Percentiles rank a stretch among this genome's conserved stretches.
These are phyloP conservation scores for Scyliorhinus canicula DNA, from an alignment of 2,797 vertebrate genomes.

Conservation along the genomic window DNA sequence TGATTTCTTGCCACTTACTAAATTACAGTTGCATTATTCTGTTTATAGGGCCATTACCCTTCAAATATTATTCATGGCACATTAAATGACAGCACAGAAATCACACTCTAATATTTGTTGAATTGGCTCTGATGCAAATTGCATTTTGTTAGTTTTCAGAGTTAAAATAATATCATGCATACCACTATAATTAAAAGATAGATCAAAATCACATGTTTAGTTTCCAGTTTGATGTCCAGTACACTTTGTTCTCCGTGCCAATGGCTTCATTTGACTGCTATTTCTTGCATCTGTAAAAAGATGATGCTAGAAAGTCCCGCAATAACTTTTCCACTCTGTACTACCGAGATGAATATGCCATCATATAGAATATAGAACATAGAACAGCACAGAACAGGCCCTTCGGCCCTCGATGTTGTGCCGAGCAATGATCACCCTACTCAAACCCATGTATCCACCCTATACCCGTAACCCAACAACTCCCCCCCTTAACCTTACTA, in stretches of 20 bases:
- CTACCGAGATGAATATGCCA: background rate
- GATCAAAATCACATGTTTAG: background rate
- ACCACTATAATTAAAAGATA: background rate
- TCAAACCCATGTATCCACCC: too few relatives aligned
- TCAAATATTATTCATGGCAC: constrained; percentile 31
- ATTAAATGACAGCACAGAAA: background rate
- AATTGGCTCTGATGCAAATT: background rate
- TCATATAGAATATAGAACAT: too few relatives aligned
- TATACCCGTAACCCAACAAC: too few relatives aligned
- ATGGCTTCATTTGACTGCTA: background rate
- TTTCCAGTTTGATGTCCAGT: background rate
- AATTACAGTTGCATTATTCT: constrained; percentile 18
- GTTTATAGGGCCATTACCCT: constrained; percentile 26
- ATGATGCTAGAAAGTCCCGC: background rate
- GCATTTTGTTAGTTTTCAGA: constrained; percentile 12
- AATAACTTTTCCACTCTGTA: background rate
- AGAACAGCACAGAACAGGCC: too few relatives aligned
- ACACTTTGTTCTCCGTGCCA: background rate
- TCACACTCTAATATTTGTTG: background rate
- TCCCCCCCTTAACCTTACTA: too few relatives aligned
- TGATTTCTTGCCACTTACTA: constrained; percentile 31
- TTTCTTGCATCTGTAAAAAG: background rate
- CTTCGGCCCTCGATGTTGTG: too few relatives aligned
- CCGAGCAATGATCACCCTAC: too few relatives aligned
- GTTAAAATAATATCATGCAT: background rate